These are phyloP conservation scores for Daktulosphaira vitifoliae DNA, from an alignment of 1,140 invertebrate genomes.

Conservation along the genomic window DNA sequence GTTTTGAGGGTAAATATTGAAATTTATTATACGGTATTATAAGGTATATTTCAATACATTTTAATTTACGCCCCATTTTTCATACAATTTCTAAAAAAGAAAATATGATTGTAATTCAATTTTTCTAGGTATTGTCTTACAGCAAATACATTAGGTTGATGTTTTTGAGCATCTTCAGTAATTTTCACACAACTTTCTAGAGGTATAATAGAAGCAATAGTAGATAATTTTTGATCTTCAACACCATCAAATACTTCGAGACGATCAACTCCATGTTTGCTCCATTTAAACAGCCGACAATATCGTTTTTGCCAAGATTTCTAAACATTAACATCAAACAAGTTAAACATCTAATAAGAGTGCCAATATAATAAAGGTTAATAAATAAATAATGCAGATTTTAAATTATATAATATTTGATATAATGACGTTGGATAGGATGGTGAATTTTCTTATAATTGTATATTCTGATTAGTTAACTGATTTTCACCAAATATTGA, in stretches of 20 bases:
- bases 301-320: slow-evolving; percentile 71
- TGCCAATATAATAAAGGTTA: not conserved
- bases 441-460: too few relatives aligned
- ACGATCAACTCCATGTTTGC: slow-evolving; percentile 71
- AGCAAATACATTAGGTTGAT: slow-evolving; percentile 49
- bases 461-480: too few relatives aligned
- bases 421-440: too few relatives aligned
- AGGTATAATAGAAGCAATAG: slow-evolving; percentile 63
- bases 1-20: too few relatives aligned
- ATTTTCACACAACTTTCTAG: slow-evolving; percentile 80
- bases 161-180: slow-evolving; percentile 50
- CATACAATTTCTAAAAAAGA: too few relatives aligned
- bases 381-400: not conserved
- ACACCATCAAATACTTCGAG: slow-evolving; percentile 74
- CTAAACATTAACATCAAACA: slow-evolving; percentile 49
- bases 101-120: too few relatives aligned
- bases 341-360: too few relatives aligned
- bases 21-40: too few relatives aligned
- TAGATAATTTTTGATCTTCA: slow-evolving; percentile 54
- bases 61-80: too few relatives aligned
- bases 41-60: too few relatives aligned
- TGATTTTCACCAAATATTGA: too few relatives aligned
- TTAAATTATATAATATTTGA: not conserved
- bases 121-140: slow-evolving; percentile 44
- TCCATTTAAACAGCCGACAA: slow-evolving; percentile 66